Base-by-base conservation (phyloP, 2,797 vertebrate genomes). In the Pristis pectinata region DNA sequence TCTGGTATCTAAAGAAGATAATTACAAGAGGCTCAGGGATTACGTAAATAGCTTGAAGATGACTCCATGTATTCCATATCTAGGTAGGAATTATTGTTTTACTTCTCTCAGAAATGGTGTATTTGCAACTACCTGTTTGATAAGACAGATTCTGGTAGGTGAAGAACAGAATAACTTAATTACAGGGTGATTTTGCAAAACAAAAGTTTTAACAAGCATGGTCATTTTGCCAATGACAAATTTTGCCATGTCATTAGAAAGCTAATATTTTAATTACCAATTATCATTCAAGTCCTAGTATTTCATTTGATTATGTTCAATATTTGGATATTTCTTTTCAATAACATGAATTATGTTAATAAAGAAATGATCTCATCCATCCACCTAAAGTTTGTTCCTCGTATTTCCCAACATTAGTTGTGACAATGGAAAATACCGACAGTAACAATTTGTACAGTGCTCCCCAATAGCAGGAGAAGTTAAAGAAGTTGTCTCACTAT, bases 1-100 rank as follows among this genome's bases (percentile, higher is more conserved):
- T 96, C 98, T 99, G 96, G 99, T 99, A 98, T 98, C 99, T 96
- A 99, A 99, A 97, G 99, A 99, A 97, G 99, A 99, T 97, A 99
- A 99, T 97, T 99, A 99, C 96, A 99, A 99, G 96, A 98, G 99
- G 92, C 98, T 99, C 96, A 97, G 99, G 97, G 98, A 99, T 96
- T 99, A 98, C 96, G 99, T 99, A 96, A 98, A 98, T 97, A 99
- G 98, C 97, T 98, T 99, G 97, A 99, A 99, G 97, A 99, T 99
- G 99, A 99, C 98, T 95, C 98, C 99, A 64, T 99, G 99, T 95
- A 99, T 99, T 96, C 99, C 99, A 24, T 99, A 99, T 96, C 97
- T 99, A 96, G 99, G 98, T 99, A 98, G 98, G 96, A 94, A 37
- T 94, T 70, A 94, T 1, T 82, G 17, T 94, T 94, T 94, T 76